These are phyloP conservation scores for Furcifer pardalis DNA, from an alignment of 2,797 vertebrate species.

Conservation along the genomic window DNA sequence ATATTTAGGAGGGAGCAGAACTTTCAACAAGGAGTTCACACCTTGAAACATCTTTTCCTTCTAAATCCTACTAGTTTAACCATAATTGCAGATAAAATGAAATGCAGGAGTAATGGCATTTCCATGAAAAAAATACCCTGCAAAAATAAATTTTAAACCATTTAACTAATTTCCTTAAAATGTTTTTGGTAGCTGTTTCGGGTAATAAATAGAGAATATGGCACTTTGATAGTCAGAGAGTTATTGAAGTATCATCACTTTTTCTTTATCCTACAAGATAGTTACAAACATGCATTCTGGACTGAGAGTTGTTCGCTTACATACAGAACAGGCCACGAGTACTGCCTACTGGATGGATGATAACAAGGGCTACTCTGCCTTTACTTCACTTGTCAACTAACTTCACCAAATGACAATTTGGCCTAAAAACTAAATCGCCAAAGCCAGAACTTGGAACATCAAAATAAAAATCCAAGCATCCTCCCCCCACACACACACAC, in stretches of 20 bases:
- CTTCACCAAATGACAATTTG: too few relatives aligned
- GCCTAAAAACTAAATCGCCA: too few relatives aligned
- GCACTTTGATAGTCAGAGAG: background rate
- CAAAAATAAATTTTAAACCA: background rate
- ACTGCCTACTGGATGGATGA: background rate
- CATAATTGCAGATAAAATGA: background rate
- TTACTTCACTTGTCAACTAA: too few relatives aligned
- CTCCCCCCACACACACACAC: too few relatives aligned
- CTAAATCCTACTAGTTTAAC: background rate
- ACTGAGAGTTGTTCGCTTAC: background rate
- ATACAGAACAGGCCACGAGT: background rate
- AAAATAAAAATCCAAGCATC: too few relatives aligned
- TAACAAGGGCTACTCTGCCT: too few relatives aligned
- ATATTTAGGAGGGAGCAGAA: background rate
- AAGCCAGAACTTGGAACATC: too few relatives aligned
- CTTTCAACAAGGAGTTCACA: background rate
- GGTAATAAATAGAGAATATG: background rate
- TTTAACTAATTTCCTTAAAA: background rate
- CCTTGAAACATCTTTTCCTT: background rate
- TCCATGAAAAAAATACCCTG: background rate
- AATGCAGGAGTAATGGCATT: background rate
- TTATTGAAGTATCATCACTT: background rate
- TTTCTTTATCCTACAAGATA: background rate
- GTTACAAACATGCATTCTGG: too few relatives aligned
- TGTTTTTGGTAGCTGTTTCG: background rate